Conservation (phyloP, 2,888 invertebrate genomes). For the Sarcophaga subvicina region DNA sequence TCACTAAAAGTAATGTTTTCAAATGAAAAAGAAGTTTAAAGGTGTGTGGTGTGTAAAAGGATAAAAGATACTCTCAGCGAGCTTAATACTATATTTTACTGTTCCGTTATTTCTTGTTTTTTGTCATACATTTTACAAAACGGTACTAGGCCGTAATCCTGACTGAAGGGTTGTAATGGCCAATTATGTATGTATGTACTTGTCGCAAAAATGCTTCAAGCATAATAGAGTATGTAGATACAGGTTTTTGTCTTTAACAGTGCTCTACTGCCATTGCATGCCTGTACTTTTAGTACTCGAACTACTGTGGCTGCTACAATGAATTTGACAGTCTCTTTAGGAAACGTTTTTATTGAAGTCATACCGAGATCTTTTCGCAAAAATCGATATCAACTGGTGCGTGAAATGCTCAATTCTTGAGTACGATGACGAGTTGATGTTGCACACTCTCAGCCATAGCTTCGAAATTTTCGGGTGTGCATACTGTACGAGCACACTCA, state of each 20-base stretch:
- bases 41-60: constrained; percentile 1
- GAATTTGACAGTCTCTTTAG: constrained; percentile 12
- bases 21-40: no score
- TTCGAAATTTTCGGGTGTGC: no score
- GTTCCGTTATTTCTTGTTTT: background rate
- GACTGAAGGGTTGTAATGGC: no score
- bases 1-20: background rate
- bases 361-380: no score
- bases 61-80: background rate
- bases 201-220: constrained; percentile 61
- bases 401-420: no score
- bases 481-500: no score
- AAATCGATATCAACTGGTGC: no score
- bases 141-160: no score
- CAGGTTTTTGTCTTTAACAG: background rate
- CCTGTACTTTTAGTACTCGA: background rate
- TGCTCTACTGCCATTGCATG: background rate
- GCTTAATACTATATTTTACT: background rate
- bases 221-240: constrained; percentile 35
- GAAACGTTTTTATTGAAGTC: background rate
- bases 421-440: no score
- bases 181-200: no score
- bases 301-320: background rate
- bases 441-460: no score
- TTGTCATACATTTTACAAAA: constrained; percentile 34